Percentiles rank a stretch among this genome's conserved stretches.
Conservation (phyloP, 1,140 invertebrate genomes). For the Lucilia sericata region DNA sequence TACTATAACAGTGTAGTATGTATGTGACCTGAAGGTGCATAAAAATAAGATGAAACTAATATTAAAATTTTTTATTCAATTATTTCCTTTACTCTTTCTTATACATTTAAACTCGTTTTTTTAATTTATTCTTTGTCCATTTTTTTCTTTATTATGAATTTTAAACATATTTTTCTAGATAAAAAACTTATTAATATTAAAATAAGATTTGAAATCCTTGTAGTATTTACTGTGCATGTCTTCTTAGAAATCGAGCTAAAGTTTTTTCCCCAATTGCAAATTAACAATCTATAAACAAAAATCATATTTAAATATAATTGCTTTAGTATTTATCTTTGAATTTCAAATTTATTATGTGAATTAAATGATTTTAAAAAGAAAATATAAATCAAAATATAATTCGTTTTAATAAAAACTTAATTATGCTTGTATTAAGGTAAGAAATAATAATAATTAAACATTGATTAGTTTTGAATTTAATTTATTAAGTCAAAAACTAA, state of each 20-base stretch:
- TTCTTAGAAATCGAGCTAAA: conserved; percentile 41
- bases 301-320: conserved; percentile 27
- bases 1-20: not conserved
- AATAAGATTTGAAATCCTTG: conserved; percentile 25
- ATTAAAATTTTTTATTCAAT: too few relatives aligned
- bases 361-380: conserved; percentile 17
- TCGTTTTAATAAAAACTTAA: not conserved
- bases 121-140: not conserved
- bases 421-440: not conserved
- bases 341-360: conserved; percentile 11
- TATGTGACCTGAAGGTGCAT: not conserved
- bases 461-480: too few relatives aligned
- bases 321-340: conserved; percentile 40
- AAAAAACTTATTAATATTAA: not conserved
- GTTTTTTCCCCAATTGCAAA: conserved; percentile 31
- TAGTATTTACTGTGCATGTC: conserved; percentile 41
- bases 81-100: too few relatives aligned
- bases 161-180: not conserved
- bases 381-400: not conserved
- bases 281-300: conserved; percentile 36
- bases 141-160: not conserved
- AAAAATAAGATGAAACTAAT: conserved; percentile 22
- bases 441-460: not conserved
- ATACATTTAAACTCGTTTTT: not conserved
- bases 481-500: too few relatives aligned